phyloP scores from a whole-genome alignment of 1,140 invertebrate genomes.

The Acyrthosiphon pisum region DNA sequence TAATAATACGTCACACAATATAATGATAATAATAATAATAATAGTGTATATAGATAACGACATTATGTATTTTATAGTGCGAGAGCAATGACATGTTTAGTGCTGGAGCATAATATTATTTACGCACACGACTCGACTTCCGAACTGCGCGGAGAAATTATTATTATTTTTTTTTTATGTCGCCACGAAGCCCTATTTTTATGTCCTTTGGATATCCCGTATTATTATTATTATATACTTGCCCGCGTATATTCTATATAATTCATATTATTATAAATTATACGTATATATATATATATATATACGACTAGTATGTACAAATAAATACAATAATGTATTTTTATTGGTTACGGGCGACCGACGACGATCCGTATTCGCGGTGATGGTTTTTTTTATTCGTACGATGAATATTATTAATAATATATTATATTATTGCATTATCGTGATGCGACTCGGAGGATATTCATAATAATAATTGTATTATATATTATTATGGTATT shows the following conservation, averaged over 20 bases:
- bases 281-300: no score
- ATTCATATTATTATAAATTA: neutral
- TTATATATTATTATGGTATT: neutral
- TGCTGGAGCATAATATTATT: neutral
- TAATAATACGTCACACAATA: no score
- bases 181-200: constrained; percentile 21
- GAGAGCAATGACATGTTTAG: neutral
- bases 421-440: neutral
- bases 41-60: neutral
- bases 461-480: neutral
- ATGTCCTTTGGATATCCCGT: neutral
- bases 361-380: neutral
- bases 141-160: neutral
- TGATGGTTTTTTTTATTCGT: neutral
- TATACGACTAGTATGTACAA: neutral
- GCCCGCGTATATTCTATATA: neutral
- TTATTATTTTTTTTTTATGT: neutral
- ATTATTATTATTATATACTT: constrained; percentile 3
- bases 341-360: constrained; percentile 6
- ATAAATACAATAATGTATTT: constrained; percentile 3
- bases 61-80: neutral
- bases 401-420: neutral
- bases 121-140: neutral
- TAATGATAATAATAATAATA: neutral
- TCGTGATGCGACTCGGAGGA: neutral